These are phyloP conservation scores for Leuctra nigra DNA, from an alignment of 2,888 invertebrate genomes.

Conservation along the genomic window DNA sequence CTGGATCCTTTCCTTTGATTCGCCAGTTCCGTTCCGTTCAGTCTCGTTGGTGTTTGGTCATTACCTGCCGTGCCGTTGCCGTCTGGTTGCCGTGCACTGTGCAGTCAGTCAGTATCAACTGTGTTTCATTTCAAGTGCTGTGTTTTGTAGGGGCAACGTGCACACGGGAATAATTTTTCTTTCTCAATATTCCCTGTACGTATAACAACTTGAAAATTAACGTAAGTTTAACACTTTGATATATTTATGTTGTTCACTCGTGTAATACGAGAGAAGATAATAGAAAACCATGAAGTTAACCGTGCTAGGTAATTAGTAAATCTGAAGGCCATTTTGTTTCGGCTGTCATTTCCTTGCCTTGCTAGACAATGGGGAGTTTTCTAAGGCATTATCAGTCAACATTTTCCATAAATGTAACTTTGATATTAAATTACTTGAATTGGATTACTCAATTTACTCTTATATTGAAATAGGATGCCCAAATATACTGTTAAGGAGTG, in stretches of 20 bases:
- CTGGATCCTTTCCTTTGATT: no score
- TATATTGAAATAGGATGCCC: no score
- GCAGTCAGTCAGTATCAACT: not conserved
- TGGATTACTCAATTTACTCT: no score
- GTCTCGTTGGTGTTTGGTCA: not conserved
- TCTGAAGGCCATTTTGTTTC: not conserved
- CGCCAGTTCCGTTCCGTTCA: not conserved
- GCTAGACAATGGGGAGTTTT: no score
- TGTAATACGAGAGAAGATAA: no score
- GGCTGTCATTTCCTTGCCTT: not conserved
- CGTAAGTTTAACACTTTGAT: not conserved
- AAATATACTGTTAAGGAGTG: no score
- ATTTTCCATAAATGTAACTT: no score
- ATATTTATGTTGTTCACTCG: no score
- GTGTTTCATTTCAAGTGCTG: not conserved
- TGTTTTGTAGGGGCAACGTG: not conserved
- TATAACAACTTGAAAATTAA: not conserved
- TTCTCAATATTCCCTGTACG: not conserved
- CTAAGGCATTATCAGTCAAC: no score
- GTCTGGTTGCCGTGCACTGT: not conserved
- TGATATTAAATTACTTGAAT: no score
- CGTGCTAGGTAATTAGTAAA: no score
- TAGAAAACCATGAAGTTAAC: no score
- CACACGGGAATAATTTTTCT: not conserved
- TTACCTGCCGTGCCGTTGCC: not conserved